A percentile compares a stretch with the other conserved stretches of the same genome.
phyloP scores from a whole-genome alignment of 2,888 invertebrate genomes.

The Pimpla rufipes region DNA sequence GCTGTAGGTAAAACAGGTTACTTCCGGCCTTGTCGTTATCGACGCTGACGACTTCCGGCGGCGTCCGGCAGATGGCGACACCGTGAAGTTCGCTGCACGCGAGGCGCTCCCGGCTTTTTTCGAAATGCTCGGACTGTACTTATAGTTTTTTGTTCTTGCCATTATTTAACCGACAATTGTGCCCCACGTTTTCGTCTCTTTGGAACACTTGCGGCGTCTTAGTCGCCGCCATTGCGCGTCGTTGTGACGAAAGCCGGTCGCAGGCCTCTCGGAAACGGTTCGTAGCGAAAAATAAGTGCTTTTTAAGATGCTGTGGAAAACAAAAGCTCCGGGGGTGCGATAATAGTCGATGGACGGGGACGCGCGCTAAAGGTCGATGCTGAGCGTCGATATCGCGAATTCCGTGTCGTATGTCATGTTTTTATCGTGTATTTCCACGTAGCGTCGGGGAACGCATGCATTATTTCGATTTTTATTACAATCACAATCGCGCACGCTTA shows the following conservation, averaged over 20 bases:
- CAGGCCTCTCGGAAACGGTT: no score
- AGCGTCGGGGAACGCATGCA: conserved; percentile 58
- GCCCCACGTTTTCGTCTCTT: no score
- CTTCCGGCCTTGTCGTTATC: conserved; percentile 1
- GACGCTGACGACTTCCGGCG: not conserved
- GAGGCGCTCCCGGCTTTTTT: no score
- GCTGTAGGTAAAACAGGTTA: not conserved
- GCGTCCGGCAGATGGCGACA: not conserved
- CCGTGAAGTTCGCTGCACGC: not conserved
- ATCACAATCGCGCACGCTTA: conserved; percentile 76
- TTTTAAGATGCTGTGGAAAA: not conserved
- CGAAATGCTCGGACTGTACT: not conserved
- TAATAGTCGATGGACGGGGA: not conserved
- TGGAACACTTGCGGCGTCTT: no score
- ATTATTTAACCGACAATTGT: no score
- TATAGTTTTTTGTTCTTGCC: not conserved
- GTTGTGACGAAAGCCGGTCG: no score
- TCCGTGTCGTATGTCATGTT: conserved; percentile 41
- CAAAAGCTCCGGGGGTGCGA: not conserved
- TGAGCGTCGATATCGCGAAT: conserved; percentile 44
- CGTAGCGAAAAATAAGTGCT: no score
- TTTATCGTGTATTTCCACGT: conserved; percentile 19
- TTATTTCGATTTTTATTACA: conserved; percentile 70
- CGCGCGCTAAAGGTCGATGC: conserved; percentile 44
- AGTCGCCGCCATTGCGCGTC: no score